Conservation (phyloP, 2,888 invertebrate species). For the Morpho achilles region DNA sequence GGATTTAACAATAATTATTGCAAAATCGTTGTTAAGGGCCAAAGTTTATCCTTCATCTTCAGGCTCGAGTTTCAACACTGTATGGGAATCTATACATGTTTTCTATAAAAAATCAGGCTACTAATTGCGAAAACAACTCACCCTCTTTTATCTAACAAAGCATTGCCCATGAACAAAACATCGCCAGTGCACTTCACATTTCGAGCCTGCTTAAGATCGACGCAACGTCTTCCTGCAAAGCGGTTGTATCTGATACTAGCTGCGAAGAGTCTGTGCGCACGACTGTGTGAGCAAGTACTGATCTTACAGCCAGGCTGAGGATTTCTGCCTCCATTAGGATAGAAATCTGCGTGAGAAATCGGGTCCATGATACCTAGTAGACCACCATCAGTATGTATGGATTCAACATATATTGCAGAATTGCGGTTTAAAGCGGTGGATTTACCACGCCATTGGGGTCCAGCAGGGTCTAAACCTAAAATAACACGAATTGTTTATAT, state of each 20-base stretch:
- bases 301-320: constrained; percentile 38
- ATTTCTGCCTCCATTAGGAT: constrained; percentile 42
- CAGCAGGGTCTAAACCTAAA: constrained; percentile 47
- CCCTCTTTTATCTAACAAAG: constrained; percentile 26
- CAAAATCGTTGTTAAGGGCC: too few relatives aligned
- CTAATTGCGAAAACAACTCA: constrained; percentile 8
- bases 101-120: too few relatives aligned
- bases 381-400: constrained; percentile 46
- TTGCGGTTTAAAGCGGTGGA: constrained; percentile 32
- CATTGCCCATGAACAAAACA: constrained; percentile 22
- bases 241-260: constrained; percentile 33
- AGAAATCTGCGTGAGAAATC: constrained; percentile 42
- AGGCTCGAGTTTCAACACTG: too few relatives aligned
- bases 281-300: constrained; percentile 36
- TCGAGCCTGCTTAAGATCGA: constrained; percentile 28
- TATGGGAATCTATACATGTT: too few relatives aligned
- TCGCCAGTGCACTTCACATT: constrained; percentile 20
- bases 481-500: background rate
- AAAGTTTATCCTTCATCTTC: too few relatives aligned
- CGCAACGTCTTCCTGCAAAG: constrained; percentile 34
- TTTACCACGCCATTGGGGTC: constrained; percentile 38
- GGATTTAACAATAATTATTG: too few relatives aligned
- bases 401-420: constrained; percentile 41
- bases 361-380: constrained; percentile 40
- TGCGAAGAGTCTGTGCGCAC: constrained; percentile 34